Conservation (phyloP, 2,888 invertebrate species). For the Oegoconia quadripuncta region DNA sequence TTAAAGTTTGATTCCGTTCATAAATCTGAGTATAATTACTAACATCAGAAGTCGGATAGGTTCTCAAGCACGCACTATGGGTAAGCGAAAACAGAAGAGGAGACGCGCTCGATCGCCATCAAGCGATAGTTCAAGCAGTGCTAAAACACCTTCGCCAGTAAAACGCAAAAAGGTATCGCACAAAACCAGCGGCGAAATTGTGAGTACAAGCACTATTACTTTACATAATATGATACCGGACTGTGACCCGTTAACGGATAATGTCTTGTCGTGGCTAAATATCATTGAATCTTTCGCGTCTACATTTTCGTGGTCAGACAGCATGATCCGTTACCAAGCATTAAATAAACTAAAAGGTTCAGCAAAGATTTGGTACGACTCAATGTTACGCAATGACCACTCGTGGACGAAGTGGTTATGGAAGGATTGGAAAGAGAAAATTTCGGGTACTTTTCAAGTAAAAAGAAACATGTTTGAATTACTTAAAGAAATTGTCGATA, state of each 20-base stretch:
- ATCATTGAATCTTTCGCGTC: background rate
- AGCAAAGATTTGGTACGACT: constrained; percentile 9
- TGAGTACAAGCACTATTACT: constrained; percentile 3
- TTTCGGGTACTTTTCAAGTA: constrained; percentile 10
- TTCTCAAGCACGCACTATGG: background rate
- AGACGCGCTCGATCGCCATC: background rate
- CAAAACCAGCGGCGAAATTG: background rate
- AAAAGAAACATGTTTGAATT: constrained; percentile 14
- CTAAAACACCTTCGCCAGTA: background rate
- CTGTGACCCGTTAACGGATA: constrained; percentile 6
- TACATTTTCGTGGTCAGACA: constrained; percentile 7
- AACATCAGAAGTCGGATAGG: too few species aligned
- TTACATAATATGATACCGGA: constrained; percentile 9
- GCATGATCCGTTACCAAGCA: too few species aligned
- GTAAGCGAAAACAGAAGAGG: background rate
- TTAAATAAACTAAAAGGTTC: constrained; percentile 7
- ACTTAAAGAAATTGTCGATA: constrained; percentile 8
- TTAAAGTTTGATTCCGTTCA: too few species aligned
- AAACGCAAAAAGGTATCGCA: background rate
- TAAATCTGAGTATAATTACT: too few species aligned
- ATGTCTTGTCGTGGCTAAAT: background rate
- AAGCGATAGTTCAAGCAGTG: background rate
- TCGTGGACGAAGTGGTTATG: constrained; percentile 15
- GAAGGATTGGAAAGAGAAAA: constrained; percentile 13
- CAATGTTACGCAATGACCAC: constrained; percentile 3